Evolutionary conservation across 2,888 invertebrate species (phyloP).

Genomic region (Acanthosepion lycidas): DNA sequence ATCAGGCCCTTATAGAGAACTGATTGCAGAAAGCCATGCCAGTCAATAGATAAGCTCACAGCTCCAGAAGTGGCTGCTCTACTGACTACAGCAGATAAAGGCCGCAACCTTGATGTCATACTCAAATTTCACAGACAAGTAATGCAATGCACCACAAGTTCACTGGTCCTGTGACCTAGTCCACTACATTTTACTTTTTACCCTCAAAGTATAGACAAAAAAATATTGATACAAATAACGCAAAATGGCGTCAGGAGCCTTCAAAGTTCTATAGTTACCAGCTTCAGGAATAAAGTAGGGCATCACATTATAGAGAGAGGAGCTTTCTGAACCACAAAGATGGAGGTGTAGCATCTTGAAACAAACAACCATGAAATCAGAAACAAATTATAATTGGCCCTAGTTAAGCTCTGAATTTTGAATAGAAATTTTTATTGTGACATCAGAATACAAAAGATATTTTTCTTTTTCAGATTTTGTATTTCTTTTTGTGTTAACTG

Average conservation of each 20-base stretch:
- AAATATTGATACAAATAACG: neutral
- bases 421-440: neutral
- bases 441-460: no score
- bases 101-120: conserved; percentile 1
- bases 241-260: neutral
- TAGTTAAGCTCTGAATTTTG: neutral
- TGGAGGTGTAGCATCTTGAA: neutral
- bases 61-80: neutral
- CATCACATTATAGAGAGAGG: neutral
- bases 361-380: neutral
- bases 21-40: conserved; percentile 33
- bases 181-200: neutral
- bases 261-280: neutral
- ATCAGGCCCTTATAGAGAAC: conserved; percentile 22
- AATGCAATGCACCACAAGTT: conserved; percentile 15
- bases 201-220: conserved; percentile 7
- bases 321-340: neutral
- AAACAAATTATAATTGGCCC: neutral
- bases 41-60: conserved; percentile 12
- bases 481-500: no score
- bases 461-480: no score
- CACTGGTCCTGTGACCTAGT: conserved; percentile 33
- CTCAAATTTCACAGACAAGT: conserved; percentile 1
- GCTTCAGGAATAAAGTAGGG: neutral
- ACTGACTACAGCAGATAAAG: conserved; percentile 20